Evolutionary conservation across 2,797 vertebrate species (phyloP), one percentile per base, ranked within the genome.

Genomic region (Sebastes miniatus): DNA sequence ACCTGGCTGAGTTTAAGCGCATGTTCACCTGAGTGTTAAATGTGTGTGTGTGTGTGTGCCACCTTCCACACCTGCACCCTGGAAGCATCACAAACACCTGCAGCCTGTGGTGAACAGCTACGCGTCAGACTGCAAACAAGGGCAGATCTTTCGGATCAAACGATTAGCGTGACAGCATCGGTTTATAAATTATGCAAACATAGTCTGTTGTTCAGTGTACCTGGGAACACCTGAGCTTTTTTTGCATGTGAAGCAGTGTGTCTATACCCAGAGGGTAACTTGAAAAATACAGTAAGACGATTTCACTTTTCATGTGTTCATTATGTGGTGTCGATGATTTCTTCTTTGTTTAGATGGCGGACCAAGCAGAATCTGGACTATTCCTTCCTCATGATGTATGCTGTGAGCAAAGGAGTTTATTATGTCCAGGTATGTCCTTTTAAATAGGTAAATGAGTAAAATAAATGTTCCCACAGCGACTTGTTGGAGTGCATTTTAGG

Each of bases 351-450:
- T 91, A 99, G 98, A 94, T 99, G 99, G 99, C 93, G 99, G 89
- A 99, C 99, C 31, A 99, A 99, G 89, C 99, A 99, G 93, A 99
- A 99, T 91, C 93, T 99, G 93, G 99, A 99, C 91, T 99, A 99
- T 84, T 99, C 98, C 88, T 99, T 99, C 93, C 96, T 99, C 75
- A 99, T 99, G 99, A 99, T 99, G 98, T 99, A 99, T 69, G 98
- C 98, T 54, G 97, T 99, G 91, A 97, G 95, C 92, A 99, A 98
- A 92, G 98, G 99, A 1, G 94, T 96, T 87, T 99, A 99, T 91
- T 99, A 99, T 85, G 97, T 99, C 84, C 99, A 99, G 97, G 99
- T 99, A 95, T 65, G 86, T 81, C 16, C 12, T 71, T 56, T 57
- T 34, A 16, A 25, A 36, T 39, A 69, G 39, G 34, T 3, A 8